A percentile compares a stretch with the other conserved stretches of the same genome.
phyloP scores from a whole-genome alignment of 2,888 invertebrate genomes.

The Chrysolina americana region DNA sequence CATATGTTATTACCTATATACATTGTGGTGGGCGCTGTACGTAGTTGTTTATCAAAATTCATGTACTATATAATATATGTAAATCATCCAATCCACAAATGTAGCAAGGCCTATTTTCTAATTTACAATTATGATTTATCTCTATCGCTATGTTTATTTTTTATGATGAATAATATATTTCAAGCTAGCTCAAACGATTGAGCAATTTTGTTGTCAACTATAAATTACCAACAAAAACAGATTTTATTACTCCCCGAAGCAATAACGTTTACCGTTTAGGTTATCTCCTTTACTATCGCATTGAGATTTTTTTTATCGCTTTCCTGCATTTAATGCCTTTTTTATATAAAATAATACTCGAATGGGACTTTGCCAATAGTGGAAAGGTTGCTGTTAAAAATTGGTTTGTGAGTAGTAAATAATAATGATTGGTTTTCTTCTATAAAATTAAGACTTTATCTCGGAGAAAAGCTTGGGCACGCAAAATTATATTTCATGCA shows the following conservation, averaged over 20 bases:
- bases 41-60: not conserved
- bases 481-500: too few species aligned
- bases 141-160: not conserved
- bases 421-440: too few species aligned
- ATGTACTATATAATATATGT: slow-evolving; percentile 9
- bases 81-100: slow-evolving; percentile 3
- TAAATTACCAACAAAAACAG: slow-evolving; percentile 23
- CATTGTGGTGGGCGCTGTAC: not conserved
- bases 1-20: too few species aligned
- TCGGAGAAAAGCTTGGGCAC: too few species aligned
- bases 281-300: not conserved
- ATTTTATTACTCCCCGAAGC: slow-evolving; percentile 15
- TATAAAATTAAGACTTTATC: too few species aligned
- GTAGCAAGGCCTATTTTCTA: not conserved
- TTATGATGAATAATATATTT: not conserved
- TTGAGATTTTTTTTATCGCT: not conserved
- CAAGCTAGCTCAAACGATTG: not conserved
- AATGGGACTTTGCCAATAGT: too few species aligned
- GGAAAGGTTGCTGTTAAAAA: too few species aligned
- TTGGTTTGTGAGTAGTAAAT: too few species aligned
- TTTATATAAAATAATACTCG: too few species aligned
- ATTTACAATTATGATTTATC: slow-evolving; percentile 19
- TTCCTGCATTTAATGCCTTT: slow-evolving; percentile 4
- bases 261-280: not conserved
- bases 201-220: slow-evolving; percentile 27